Base-by-base conservation (phyloP, 2,888 invertebrate genomes). In the Protonemura montana region DNA sequence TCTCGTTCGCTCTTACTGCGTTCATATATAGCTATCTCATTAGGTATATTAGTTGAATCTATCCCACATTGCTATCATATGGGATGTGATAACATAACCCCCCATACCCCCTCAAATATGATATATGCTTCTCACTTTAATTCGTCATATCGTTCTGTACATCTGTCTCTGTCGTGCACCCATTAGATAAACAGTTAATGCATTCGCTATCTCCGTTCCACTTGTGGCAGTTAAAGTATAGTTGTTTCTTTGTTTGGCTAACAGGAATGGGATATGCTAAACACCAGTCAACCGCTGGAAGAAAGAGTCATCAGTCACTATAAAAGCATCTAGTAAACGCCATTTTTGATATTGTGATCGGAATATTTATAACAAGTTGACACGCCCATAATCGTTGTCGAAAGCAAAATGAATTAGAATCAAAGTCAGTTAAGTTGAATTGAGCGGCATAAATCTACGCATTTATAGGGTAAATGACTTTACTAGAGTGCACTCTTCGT, bases 181-280 rank as follows among this genome's bases (percentile, higher is more conserved):
- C 27, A n/a, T 78, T 78, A 78, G 78, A 78, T 78, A 78, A 27
- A 78, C 28, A 28, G 27, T 27, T 26, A 78, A 78, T 78, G 28
- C 28, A 78, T 78, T 78, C 27, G 78, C 26, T 78, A 25, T 78
- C 78, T 28, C 78, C 13, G 27, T n/a, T 25, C 78, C 26, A 78
- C 59, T 59, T 59, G 3, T 7, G 59, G 21, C 59, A 21, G 59
- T 59, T 35, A 6, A 21, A 16, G 59, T 10, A 13, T 16, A 10
- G 21, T 21, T 2, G 41, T 41, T 10, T 59, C 59, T 59, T 59
- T 59, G 59, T 59, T 21, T 59, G 2, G 21, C 59, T 21, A 59
- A 59, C 59, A 59, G 16, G 59, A 59, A 59, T 59, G 59, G 59
- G 59, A 59, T 59, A 59, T 59, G 59, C 59, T 21, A 59, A 59